Conservation (phyloP, 2,888 invertebrate genomes). For the Oligia fasciuncula region DNA sequence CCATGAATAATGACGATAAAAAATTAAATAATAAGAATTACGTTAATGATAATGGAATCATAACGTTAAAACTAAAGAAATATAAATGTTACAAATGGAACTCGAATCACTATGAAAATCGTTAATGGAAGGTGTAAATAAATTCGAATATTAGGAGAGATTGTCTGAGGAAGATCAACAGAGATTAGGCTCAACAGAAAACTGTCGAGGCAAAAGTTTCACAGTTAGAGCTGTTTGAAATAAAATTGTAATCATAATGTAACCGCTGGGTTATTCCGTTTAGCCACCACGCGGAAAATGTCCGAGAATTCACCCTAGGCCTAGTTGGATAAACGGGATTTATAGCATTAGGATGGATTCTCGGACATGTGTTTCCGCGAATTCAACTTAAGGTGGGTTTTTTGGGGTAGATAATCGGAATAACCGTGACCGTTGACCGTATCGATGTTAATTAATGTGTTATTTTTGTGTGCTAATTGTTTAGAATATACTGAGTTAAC, state of each 20-base stretch:
- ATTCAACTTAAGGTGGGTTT: background rate
- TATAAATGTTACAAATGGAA: slow-evolving; percentile 52
- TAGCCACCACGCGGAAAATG: background rate
- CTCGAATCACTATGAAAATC: slow-evolving; percentile 57
- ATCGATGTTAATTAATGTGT: slow-evolving; percentile 26
- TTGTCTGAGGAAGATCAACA: slow-evolving; percentile 53
- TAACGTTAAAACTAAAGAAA: slow-evolving; percentile 55
- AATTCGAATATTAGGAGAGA: slow-evolving; percentile 60
- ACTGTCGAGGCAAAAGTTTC: slow-evolving; percentile 61
- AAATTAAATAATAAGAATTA: background rate
- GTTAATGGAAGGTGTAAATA: slow-evolving; percentile 67
- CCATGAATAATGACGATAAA: slow-evolving; percentile 56
- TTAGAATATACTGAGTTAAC: slow-evolving; percentile 32
- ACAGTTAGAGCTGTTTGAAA: slow-evolving; percentile 8
- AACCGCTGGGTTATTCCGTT: background rate
- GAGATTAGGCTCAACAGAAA: slow-evolving; percentile 55
- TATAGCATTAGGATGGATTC: background rate
- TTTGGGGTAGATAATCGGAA: background rate
- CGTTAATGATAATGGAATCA: slow-evolving; percentile 43
- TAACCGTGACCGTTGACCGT: background rate
- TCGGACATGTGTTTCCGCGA: background rate
- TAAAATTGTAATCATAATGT: slow-evolving; percentile 3
- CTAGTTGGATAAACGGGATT: background rate
- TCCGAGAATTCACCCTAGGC: background rate
- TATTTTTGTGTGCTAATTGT: slow-evolving; percentile 39